Evolutionary conservation across 2,797 vertebrate species (phyloP).

Genomic region (Todus mexicanus): DNA sequence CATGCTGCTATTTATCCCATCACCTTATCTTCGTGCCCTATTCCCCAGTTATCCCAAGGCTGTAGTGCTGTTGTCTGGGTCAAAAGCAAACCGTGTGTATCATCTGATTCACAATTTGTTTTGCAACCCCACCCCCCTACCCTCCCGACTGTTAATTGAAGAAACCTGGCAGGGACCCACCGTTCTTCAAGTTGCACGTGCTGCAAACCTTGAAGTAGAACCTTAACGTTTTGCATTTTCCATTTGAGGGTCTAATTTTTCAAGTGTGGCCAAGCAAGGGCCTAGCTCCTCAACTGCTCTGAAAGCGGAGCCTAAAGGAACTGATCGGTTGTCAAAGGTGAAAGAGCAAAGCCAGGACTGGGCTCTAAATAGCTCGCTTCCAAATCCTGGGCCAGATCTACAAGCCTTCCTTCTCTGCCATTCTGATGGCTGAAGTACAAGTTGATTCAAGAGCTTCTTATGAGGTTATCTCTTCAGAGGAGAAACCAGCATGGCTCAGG

Average conservation of each 20-base stretch:
- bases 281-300: neutral
- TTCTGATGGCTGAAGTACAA: neutral
- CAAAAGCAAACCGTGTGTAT: neutral
- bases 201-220: neutral
- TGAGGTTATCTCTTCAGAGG: neutral
- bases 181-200: neutral
- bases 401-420: neutral
- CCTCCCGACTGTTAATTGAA: neutral
- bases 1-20: neutral
- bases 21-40: neutral
- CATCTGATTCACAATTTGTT: neutral
- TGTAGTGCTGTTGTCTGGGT: neutral
- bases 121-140: neutral
- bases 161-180: neutral
- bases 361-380: neutral
- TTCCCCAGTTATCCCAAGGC: neutral
- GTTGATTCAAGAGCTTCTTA: neutral
- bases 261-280: neutral
- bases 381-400: neutral
- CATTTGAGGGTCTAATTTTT: neutral
- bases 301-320: neutral
- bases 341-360: neutral
- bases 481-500: neutral
- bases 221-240: neutral
- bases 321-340: neutral